A percentile compares a stretch with the other conserved stretches of the same genome.
These are phyloP conservation scores for Trichoplusia ni DNA, from an alignment of 1,140 invertebrate genomes.

Conservation along the genomic window DNA sequence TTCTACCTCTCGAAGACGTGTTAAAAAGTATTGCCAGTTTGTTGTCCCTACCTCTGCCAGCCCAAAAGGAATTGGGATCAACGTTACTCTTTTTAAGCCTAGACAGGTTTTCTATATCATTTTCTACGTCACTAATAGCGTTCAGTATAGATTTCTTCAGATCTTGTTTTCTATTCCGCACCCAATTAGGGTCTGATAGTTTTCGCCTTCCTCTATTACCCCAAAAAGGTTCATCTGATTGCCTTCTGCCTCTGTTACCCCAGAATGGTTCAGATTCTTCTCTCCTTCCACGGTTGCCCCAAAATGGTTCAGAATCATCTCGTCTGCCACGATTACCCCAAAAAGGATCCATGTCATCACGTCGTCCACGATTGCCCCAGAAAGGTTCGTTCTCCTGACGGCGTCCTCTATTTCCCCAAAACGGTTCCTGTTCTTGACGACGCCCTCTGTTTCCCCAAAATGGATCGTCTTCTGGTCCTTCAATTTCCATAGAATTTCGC, in stretches of 20 bases:
- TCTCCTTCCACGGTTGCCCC: conserved; percentile 61
- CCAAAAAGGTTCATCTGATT: conserved; percentile 58
- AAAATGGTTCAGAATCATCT: conserved; percentile 55
- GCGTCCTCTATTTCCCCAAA: conserved; percentile 40
- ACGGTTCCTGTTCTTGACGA: conserved; percentile 39
- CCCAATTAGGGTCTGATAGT: conserved; percentile 42
- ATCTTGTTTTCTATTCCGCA: conserved; percentile 45
- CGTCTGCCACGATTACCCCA: conserved; percentile 64
- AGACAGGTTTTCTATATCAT: conserved; percentile 51
- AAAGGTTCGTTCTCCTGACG: conserved; percentile 54
- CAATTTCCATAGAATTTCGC: conserved; percentile 24
- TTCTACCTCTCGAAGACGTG: conserved; percentile 33
- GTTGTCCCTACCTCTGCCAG: conserved; percentile 57
- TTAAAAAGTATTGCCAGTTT: conserved; percentile 56
- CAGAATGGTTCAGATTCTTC: conserved; percentile 60
- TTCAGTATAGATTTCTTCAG: conserved; percentile 55
- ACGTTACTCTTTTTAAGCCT: conserved; percentile 39
- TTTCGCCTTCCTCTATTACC: conserved; percentile 52
- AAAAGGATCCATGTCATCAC: conserved; percentile 47
- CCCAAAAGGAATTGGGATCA: conserved; percentile 58
- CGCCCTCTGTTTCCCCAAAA: conserved; percentile 42
- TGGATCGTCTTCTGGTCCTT: conserved; percentile 32
- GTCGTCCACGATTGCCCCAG: conserved; percentile 49
- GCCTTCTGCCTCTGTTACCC: conserved; percentile 60
- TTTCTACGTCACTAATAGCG: conserved; percentile 54